Percentiles rank a stretch among this genome's conserved stretches.
These are phyloP conservation scores for Cottoperca gobio DNA, from an alignment of 2,797 vertebrate genomes.

Conservation along the genomic window DNA sequence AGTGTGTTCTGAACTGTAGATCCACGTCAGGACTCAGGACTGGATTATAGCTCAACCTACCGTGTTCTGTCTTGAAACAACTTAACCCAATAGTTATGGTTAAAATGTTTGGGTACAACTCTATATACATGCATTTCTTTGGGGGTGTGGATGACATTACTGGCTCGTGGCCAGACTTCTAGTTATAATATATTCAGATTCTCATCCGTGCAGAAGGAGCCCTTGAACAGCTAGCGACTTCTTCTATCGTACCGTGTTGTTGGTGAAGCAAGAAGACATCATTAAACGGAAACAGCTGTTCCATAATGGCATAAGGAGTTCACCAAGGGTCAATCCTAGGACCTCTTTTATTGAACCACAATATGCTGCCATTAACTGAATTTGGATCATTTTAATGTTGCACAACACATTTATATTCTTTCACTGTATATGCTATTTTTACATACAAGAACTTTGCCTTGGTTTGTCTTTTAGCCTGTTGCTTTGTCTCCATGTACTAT, in stretches of 20 bases:
- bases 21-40: not conserved
- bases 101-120: not conserved
- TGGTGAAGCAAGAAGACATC: constrained; percentile 19
- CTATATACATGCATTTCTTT: not conserved
- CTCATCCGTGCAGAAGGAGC: constrained; percentile 18
- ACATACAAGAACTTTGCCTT: not conserved
- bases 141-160: not conserved
- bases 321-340: not conserved
- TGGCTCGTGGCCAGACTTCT: not conserved
- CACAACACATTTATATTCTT: not conserved
- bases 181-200: constrained; percentile 20
- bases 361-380: not conserved
- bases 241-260: constrained; percentile 3
- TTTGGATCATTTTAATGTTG: not conserved
- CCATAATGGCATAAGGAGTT: not conserved
- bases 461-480: not conserved
- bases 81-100: not conserved
- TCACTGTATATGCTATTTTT: not conserved
- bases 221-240: not conserved
- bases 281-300: constrained; percentile 20
- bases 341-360: not conserved
- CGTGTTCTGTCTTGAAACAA: not conserved
- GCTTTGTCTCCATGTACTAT: not conserved
- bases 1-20: not conserved
- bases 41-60: not conserved